phyloP scores from a whole-genome alignment of 2,797 vertebrate genomes.

The Staurois parvus region DNA sequence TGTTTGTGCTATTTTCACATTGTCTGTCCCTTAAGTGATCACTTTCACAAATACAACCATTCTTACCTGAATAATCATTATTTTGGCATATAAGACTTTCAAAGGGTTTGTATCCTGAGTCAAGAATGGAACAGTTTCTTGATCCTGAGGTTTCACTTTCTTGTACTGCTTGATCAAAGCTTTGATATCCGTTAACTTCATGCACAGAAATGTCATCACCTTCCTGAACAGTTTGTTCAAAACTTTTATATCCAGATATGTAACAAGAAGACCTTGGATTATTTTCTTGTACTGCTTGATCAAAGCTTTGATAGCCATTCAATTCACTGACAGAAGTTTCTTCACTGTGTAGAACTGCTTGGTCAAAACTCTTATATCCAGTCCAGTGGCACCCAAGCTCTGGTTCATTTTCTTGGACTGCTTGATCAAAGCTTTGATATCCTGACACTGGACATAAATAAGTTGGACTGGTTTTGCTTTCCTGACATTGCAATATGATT shows the following conservation, averaged over 20 bases:
- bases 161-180: not conserved
- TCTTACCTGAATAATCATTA: not conserved
- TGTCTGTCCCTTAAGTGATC: not conserved
- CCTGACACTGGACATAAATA: not conserved
- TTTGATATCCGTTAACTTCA: not conserved
- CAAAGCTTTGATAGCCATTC: conserved; percentile 13
- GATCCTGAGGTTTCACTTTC: not conserved
- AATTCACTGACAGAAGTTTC: not conserved
- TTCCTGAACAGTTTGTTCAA: not conserved
- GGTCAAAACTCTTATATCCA: conserved; percentile 9
- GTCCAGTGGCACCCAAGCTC: not conserved
- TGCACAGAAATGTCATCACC: not conserved
- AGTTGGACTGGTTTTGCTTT: not conserved
- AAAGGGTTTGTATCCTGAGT: conserved; percentile 25
- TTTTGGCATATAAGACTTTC: not conserved
- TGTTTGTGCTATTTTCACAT: not conserved
- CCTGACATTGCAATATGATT: not conserved
- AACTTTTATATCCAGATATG: not conserved
- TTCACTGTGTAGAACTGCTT: not conserved
- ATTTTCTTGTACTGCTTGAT: not conserved
- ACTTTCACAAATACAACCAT: not conserved
- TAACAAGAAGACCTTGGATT: not conserved
- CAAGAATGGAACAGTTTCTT: not conserved
- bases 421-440: conserved; percentile 12
- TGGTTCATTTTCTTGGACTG: not conserved